These are phyloP conservation scores for Pipistrellus nathusii DNA, from an alignment of 2,797 vertebrate species.

Conservation along the genomic window DNA sequence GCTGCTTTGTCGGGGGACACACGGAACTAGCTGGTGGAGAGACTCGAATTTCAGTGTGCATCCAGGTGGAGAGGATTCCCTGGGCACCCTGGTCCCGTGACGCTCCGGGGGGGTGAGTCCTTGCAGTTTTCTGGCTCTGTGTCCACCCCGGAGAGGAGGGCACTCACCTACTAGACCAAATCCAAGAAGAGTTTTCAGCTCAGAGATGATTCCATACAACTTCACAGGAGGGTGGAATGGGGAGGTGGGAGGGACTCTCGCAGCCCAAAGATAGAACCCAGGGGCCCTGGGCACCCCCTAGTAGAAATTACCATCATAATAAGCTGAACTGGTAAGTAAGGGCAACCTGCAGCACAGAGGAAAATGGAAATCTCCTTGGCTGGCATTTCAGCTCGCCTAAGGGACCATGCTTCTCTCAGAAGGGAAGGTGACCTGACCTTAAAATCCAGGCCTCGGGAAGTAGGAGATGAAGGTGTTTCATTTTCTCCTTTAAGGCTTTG, in stretches of 20 bases:
- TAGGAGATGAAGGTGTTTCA: slow-evolving; percentile 39
- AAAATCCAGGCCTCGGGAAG: neutral
- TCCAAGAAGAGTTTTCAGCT: neutral
- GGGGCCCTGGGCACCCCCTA: neutral
- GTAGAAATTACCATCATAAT: slow-evolving; percentile 21
- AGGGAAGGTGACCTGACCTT: slow-evolving; percentile 36
- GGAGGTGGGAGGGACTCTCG: neutral
- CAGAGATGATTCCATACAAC: neutral
- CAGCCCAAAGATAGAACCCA: neutral
- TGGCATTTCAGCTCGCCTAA: neutral
- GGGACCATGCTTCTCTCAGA: neutral
- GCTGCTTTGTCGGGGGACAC: neutral
- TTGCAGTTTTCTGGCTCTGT: neutral
- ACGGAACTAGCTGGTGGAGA: neutral
- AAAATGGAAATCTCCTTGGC: neutral
- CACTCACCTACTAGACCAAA: neutral
- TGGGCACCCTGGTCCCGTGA: neutral
- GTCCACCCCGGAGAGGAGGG: neutral
- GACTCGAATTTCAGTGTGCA: neutral
- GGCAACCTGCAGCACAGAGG: neutral
- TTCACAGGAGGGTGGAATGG: neutral
- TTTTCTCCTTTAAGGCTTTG: slow-evolving; percentile 27
- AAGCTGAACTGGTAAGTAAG: neutral
- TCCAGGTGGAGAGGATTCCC: neutral
- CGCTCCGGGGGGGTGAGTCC: too few species aligned